Conservation (phyloP, 2,113 vertebrate species). For the Turnix velox region DNA sequence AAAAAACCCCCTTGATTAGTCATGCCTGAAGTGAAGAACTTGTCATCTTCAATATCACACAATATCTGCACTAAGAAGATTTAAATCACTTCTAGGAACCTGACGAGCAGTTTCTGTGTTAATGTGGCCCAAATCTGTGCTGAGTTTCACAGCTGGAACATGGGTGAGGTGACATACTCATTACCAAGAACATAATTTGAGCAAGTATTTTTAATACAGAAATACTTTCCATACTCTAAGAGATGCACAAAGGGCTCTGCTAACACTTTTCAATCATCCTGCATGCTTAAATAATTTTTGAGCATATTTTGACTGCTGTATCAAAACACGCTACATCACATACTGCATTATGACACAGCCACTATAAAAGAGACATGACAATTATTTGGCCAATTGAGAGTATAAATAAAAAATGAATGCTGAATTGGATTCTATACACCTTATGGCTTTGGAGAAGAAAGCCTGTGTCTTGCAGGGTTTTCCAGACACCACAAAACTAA, state of each 20-base stretch:
- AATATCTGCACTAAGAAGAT: neutral
- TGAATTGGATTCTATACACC: neutral
- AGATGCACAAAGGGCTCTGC: neutral
- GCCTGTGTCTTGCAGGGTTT: neutral
- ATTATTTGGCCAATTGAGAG: neutral
- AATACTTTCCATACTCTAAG: neutral
- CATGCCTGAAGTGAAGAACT: neutral
- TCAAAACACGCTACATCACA: neutral
- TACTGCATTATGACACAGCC: neutral
- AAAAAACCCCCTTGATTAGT: neutral
- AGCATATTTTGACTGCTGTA: neutral
- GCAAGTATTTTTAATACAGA: neutral
- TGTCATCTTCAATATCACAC: neutral
- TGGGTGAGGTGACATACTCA: neutral
- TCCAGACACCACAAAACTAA: neutral
- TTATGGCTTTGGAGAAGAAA: neutral
- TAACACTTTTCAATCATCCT: constrained; percentile 5
- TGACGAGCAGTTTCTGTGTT: neutral
- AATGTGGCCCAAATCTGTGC: neutral
- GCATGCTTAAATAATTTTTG: neutral
- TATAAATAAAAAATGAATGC: neutral
- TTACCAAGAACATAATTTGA: neutral
- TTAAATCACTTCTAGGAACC: neutral
- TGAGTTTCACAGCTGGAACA: neutral
- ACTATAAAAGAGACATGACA: neutral